Conservation (phyloP, 2,888 invertebrate species). For the Andricus curvator region DNA sequence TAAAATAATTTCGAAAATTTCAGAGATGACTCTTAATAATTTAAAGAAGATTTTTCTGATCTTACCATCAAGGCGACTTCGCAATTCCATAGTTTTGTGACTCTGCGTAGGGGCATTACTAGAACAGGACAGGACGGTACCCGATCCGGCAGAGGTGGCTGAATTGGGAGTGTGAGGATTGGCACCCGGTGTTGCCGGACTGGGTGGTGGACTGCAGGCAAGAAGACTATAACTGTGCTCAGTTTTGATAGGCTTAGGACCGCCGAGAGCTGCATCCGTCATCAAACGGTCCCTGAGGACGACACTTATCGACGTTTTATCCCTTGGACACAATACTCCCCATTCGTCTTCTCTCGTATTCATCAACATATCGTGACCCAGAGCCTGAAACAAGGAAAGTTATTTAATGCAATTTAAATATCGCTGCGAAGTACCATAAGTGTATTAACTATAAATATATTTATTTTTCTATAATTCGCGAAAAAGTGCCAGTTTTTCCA, state of each 20-base stretch:
- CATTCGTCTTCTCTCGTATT: constrained; percentile 83
- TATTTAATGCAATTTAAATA: neutral
- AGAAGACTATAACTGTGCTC: constrained; percentile 93
- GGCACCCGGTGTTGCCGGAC: constrained; percentile 65
- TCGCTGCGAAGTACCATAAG: too few relatives aligned
- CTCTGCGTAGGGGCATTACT: constrained; percentile 60
- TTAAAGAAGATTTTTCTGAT: neutral
- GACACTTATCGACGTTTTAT: constrained; percentile 80
- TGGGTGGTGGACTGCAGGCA: constrained; percentile 71
- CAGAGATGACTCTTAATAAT: neutral
- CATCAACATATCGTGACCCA: constrained; percentile 81
- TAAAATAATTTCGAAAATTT: too few relatives aligned
- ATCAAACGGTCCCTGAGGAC: constrained; percentile 93
- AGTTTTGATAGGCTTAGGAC: constrained; percentile 89
- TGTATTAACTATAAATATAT: too few relatives aligned
- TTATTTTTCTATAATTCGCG: too few relatives aligned
- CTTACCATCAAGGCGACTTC: constrained; percentile 70
- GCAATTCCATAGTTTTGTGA: constrained; percentile 62
- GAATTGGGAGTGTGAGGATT: constrained; percentile 64
- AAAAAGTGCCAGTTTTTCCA: too few relatives aligned
- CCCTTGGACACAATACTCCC: constrained; percentile 81
- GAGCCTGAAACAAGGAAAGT: constrained; percentile 79
- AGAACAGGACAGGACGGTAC: constrained; percentile 55
- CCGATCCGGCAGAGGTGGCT: constrained; percentile 57
- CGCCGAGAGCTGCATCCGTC: constrained; percentile 91